Evolutionary conservation across 2,888 invertebrate genomes (phyloP).

Genomic region (Sycophila texana): DNA sequence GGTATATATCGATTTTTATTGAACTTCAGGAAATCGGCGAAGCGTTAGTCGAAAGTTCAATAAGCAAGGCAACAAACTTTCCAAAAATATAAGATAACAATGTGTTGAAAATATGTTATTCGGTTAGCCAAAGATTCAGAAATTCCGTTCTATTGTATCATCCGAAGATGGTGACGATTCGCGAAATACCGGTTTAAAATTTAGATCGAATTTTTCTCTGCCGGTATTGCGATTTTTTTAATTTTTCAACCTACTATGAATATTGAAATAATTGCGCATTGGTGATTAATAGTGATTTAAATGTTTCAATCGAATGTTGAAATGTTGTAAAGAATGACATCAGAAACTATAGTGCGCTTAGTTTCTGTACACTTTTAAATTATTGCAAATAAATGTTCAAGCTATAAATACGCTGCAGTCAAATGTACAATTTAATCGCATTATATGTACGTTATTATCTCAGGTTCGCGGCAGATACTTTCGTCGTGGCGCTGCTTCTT

Average conservation of each 20-base stretch:
- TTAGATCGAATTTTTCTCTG: not conserved
- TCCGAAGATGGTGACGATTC: not conserved
- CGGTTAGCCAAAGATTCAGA: not conserved
- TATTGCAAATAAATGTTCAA: not conserved
- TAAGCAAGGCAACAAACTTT: too few relatives aligned
- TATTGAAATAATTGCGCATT: not conserved
- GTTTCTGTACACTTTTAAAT: not conserved
- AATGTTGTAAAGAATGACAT: conserved; percentile 5
- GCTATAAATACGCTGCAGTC: not conserved
- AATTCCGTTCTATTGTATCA: not conserved
- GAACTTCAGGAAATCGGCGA: too few relatives aligned
- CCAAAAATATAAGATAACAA: too few relatives aligned
- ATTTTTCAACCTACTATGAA: not conserved
- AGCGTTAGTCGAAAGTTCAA: too few relatives aligned
- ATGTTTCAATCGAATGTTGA: conserved; percentile 4
- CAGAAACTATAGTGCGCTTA: not conserved
- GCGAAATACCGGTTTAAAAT: not conserved
- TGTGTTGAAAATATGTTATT: not conserved
- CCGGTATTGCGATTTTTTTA: not conserved
- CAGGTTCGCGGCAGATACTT: not conserved
- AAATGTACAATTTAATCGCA: not conserved
- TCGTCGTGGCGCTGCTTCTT: not conserved
- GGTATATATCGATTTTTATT: too few relatives aligned
- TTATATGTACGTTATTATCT: not conserved
- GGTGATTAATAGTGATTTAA: not conserved